Conservation (phyloP, 2,888 invertebrate genomes). For the Pediacus dermestoides region DNA sequence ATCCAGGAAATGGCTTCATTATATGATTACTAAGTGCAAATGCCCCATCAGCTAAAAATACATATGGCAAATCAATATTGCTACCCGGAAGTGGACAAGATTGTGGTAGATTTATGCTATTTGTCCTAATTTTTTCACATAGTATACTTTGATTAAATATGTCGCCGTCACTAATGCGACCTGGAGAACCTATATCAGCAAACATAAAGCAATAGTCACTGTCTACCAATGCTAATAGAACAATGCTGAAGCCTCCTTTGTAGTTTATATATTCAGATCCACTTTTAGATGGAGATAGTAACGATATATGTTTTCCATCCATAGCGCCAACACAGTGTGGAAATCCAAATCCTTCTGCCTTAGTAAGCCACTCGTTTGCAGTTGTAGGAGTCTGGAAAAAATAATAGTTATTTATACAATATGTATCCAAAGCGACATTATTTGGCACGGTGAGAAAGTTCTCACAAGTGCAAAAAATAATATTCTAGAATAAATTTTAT, state of each 20-base stretch:
- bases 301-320: constrained; percentile 38
- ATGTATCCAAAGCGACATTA: too few species aligned
- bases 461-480: too few species aligned
- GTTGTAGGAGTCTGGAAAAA: constrained; percentile 16
- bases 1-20: constrained; percentile 36
- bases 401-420: constrained; percentile 2
- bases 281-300: constrained; percentile 29
- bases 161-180: constrained; percentile 14
- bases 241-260: constrained; percentile 33
- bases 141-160: constrained; percentile 11
- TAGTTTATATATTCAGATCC: constrained; percentile 37
- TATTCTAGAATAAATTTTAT: too few species aligned
- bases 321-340: constrained; percentile 18
- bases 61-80: constrained; percentile 29
- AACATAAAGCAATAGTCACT: constrained; percentile 30
- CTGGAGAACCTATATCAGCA: constrained; percentile 17
- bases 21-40: constrained; percentile 33
- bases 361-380: constrained; percentile 14
- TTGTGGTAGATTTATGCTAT: constrained; percentile 21
- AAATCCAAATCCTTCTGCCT: constrained; percentile 13
- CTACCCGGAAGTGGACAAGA: constrained; percentile 14
- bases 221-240: constrained; percentile 35
- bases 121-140: constrained; percentile 10
- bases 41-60: constrained; percentile 35
- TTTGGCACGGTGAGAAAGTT: too few species aligned